Evolutionary conservation across 2,888 invertebrate species (phyloP).

Genomic region (Heliconius sara): DNA sequence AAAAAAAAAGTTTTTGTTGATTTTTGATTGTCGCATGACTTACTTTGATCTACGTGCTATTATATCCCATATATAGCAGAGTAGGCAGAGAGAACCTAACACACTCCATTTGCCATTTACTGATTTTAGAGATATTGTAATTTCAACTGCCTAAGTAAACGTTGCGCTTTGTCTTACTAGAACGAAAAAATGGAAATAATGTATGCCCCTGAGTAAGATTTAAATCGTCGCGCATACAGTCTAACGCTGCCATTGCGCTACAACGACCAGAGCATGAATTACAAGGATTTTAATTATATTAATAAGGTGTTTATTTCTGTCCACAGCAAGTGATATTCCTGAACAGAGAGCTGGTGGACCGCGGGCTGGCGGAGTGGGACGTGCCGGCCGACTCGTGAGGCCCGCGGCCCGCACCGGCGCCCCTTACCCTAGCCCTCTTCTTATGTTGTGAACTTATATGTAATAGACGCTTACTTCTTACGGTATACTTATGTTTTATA

Average conservation of each 20-base stretch:
- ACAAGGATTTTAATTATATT: neutral
- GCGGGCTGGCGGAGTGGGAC: conserved; percentile 91
- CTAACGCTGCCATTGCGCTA: neutral
- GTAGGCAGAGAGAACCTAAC: no score
- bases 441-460: conserved; percentile 51
- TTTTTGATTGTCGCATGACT: no score
- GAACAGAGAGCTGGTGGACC: conserved; percentile 93
- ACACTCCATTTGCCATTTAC: no score
- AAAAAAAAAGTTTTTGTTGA: no score
- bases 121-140: neutral
- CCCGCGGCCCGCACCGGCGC: conserved; percentile 48
- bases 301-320: conserved; percentile 1
- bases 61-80: no score
- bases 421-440: conserved; percentile 48
- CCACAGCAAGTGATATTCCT: conserved; percentile 91
- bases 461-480: conserved; percentile 47
- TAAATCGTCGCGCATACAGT: neutral
- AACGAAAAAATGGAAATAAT: neutral
- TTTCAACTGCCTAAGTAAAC: no score
- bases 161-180: neutral
- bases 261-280: neutral
- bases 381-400: conserved; percentile 79
- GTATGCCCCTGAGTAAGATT: neutral
- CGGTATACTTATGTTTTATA: conserved; percentile 48
- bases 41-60: no score